Conservation (phyloP, 2,113 vertebrate species). For the Erpornis zantholeuca region DNA sequence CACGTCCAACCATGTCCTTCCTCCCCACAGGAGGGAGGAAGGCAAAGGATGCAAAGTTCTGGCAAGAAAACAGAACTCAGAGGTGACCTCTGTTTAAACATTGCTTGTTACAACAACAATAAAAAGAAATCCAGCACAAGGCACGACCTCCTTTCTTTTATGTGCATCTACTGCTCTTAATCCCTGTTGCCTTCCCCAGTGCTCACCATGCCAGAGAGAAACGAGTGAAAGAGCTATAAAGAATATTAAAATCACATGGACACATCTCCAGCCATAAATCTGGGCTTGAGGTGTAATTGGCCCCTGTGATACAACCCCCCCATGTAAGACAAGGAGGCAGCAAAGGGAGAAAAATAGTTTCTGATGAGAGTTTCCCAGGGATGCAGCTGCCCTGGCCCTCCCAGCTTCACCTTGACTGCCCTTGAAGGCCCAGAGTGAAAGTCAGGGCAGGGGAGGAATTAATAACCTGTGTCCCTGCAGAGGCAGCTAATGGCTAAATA, state of each 20-base stretch:
- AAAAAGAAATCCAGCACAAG: neutral
- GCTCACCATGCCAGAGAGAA: neutral
- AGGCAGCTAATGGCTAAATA: neutral
- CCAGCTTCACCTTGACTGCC: neutral
- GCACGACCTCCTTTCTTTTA: neutral
- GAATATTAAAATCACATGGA: neutral
- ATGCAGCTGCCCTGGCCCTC: neutral
- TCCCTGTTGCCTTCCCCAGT: neutral
- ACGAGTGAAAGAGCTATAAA: neutral
- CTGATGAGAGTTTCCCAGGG: neutral
- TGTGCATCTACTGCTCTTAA: neutral
- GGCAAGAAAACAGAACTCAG: neutral
- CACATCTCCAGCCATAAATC: neutral
- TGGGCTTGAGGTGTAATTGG: neutral
- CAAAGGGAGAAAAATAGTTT: neutral
- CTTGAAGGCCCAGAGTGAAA: neutral
- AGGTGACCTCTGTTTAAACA: neutral
- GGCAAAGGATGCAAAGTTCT: neutral
- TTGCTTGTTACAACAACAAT: neutral
- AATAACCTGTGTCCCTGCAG: slow-evolving; percentile 5
- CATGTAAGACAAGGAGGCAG: neutral
- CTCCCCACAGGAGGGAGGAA: neutral
- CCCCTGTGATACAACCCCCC: neutral
- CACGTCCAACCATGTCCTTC: neutral
- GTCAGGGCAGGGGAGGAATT: slow-evolving; percentile 23